Evolutionary conservation across 2,113 vertebrate species (phyloP).

Genomic region (Prietella phreatophila): DNA sequence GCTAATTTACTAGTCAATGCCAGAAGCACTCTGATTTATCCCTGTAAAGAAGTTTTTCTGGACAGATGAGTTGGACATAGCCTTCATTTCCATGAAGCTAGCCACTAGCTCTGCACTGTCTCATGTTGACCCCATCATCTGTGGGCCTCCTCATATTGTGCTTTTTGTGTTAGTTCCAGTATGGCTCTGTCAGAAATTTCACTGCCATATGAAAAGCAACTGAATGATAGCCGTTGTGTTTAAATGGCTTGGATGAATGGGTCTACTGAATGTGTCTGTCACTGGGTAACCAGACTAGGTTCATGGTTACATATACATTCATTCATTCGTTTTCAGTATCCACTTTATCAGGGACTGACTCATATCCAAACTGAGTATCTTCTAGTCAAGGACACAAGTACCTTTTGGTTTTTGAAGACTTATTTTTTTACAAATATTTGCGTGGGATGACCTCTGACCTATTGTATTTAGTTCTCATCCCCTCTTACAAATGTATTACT

Average conservation of each 20-base stretch:
- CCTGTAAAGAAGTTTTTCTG: background rate
- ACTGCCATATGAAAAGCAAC: background rate
- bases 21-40: background rate
- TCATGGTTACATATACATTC: background rate
- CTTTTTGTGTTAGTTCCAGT: background rate
- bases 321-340: background rate
- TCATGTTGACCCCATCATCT: background rate
- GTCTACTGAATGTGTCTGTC: background rate
- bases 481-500: background rate
- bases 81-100: background rate
- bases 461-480: background rate
- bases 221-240: background rate
- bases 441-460: background rate
- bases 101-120: background rate
- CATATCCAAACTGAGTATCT: background rate
- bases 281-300: background rate
- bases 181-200: background rate
- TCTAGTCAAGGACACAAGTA: background rate
- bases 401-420: background rate
- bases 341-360: background rate
- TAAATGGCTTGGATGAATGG: background rate
- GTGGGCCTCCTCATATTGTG: background rate
- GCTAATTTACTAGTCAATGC: background rate
- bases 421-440: background rate
- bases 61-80: background rate